Evolutionary conservation across 1,140 invertebrate species (phyloP).

Genomic region (Hypsibius dujardini): DNA sequence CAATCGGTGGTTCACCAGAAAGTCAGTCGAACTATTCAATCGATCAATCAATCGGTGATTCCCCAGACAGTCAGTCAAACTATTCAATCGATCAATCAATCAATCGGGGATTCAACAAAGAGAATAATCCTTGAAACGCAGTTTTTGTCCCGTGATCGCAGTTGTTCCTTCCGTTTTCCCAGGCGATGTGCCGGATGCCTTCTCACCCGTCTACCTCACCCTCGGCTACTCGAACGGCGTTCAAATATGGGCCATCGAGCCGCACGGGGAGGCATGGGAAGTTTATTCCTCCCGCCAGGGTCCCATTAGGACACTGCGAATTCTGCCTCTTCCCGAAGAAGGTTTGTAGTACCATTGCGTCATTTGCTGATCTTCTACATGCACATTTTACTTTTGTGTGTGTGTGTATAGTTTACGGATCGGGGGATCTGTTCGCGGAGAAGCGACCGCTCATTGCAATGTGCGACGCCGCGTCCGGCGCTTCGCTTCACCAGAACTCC

Average conservation of each 20-base stretch:
- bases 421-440: not conserved
- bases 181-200: no score
- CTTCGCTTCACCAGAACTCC: not conserved
- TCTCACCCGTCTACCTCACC: not conserved
- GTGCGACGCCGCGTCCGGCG: not conserved
- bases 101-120: no score
- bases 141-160: no score
- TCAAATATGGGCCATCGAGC: constrained; percentile 1
- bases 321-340: constrained; percentile 5
- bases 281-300: constrained; percentile 3
- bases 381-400: not conserved
- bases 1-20: no score
- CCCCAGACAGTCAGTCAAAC: no score
- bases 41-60: no score
- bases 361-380: not conserved
- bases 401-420: not conserved
- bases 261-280: not conserved
- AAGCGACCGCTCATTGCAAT: not conserved
- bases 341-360: not conserved
- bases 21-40: no score
- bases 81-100: no score
- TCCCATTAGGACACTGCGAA: not conserved
- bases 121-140: no score
- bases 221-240: constrained; percentile 3
- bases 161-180: no score